Conservation (phyloP, 2,888 invertebrate genomes). For the Nymphalis polychloros region DNA sequence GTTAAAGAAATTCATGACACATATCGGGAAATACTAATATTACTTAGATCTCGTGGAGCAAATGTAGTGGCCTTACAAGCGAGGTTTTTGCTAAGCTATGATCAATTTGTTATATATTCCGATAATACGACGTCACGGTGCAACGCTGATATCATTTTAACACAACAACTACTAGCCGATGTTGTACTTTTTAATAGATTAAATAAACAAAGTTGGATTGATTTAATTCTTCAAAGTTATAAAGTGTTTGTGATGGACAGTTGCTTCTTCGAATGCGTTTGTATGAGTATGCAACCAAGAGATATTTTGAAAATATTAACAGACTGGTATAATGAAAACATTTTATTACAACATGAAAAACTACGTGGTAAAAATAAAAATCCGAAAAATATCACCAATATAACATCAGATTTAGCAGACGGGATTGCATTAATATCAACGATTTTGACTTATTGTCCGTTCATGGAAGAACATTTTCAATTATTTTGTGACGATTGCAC, state of each 20-base stretch:
- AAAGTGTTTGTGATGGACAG: constrained; percentile 80
- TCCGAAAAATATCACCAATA: constrained; percentile 62
- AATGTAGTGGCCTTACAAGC: constrained; percentile 63
- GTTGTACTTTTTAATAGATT: constrained; percentile 58
- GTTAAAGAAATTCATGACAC: constrained; percentile 70
- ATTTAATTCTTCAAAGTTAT: constrained; percentile 83
- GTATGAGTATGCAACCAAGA: constrained; percentile 58
- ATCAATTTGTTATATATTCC: constrained; percentile 63
- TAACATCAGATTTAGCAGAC: constrained; percentile 79
- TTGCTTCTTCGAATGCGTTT: constrained; percentile 73
- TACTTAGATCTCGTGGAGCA: constrained; percentile 64
- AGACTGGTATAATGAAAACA: constrained; percentile 67
- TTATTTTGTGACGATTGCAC: constrained; percentile 70
- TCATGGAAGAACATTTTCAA: constrained; percentile 70
- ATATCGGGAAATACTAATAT: constrained; percentile 63
- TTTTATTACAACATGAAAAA: constrained; percentile 53
- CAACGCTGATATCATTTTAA: constrained; percentile 61
- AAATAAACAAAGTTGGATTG: constrained; percentile 82
- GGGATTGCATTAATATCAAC: constrained; percentile 80
- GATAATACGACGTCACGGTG: constrained; percentile 58
- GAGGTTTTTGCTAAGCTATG: constrained; percentile 65
- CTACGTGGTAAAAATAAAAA: constrained; percentile 50
- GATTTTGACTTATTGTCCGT: constrained; percentile 82
- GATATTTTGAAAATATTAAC: constrained; percentile 62
- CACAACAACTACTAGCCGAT: constrained; percentile 55